Evolutionary conservation across 2,888 invertebrate genomes (phyloP).

Genomic region (Eristalinus sepulchralis): DNA sequence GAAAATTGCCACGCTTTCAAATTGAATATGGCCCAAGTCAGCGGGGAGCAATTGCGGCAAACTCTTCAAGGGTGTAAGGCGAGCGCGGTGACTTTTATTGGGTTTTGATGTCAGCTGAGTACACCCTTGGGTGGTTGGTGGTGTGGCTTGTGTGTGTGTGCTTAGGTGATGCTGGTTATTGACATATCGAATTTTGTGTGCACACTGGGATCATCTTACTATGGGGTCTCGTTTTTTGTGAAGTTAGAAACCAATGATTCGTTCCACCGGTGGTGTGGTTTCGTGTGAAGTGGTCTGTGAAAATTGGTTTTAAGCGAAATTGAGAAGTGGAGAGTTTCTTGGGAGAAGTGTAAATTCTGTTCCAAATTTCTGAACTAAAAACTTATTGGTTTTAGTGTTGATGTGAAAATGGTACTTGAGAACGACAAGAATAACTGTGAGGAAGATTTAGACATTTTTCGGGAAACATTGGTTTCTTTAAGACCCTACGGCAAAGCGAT

Average conservation of each 20-base stretch:
- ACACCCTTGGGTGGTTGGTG: neutral
- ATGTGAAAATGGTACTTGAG: no score
- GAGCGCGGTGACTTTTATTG: neutral
- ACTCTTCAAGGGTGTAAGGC: no score
- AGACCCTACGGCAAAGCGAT: no score
- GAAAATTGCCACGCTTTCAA: neutral
- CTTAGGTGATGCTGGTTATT: neutral
- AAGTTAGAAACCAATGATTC: neutral
- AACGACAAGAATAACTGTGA: no score
- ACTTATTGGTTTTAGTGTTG: no score
- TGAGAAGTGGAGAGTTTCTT: no score
- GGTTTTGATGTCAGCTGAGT: neutral
- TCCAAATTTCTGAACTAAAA: no score
- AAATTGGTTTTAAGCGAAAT: neutral
- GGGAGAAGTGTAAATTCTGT: no score
- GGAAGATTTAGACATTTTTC: no score
- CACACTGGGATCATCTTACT: neutral
- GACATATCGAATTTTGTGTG: neutral
- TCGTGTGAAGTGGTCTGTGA: neutral
- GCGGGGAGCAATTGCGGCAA: neutral
- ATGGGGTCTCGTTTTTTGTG: neutral
- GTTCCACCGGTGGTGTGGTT: neutral
- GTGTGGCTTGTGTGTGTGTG: neutral
- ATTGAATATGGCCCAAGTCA: neutral
- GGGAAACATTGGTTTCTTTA: no score